phyloP scores from a whole-genome alignment of 2,888 invertebrate species.

The Stenoptilia bipunctidactyla region DNA sequence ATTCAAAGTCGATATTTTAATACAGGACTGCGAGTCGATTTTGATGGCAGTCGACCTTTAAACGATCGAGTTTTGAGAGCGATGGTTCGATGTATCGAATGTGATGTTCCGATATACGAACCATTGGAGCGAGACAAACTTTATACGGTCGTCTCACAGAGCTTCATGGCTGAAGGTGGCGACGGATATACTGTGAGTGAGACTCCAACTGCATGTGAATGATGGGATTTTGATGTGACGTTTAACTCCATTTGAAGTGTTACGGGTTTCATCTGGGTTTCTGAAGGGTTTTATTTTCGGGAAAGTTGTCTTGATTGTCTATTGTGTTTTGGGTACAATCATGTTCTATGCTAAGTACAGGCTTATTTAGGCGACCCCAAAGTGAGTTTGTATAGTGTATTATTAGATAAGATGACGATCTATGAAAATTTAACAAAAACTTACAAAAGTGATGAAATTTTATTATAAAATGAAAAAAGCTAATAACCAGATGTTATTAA shows the following conservation, averaged over 20 bases:
- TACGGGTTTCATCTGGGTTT: neutral
- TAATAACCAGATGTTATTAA: too few relatives aligned
- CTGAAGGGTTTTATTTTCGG: too few relatives aligned
- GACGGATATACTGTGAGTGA: constrained; percentile 74
- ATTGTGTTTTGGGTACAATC: too few relatives aligned
- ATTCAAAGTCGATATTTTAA: constrained; percentile 3
- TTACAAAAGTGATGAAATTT: too few relatives aligned
- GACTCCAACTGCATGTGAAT: constrained; percentile 4
- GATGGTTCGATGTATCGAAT: constrained; percentile 73
- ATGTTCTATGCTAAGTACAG: too few relatives aligned
- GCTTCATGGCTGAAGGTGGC: constrained; percentile 75
- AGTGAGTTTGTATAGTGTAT: too few relatives aligned
- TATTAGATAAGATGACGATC: too few relatives aligned
- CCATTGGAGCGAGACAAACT: constrained; percentile 63
- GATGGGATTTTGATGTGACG: neutral
- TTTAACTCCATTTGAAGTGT: neutral
- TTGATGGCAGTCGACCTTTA: constrained; percentile 69
- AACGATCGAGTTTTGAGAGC: constrained; percentile 71
- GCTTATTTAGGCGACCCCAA: too few relatives aligned
- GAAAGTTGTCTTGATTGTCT: too few relatives aligned
- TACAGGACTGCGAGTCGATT: constrained; percentile 56
- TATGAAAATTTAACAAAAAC: too few relatives aligned
- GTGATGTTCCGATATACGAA: constrained; percentile 74
- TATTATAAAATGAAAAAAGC: too few relatives aligned
- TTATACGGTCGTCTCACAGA: constrained; percentile 74